Percentiles rank a stretch among this genome's conserved stretches.
Conservation (phyloP, 2,113 vertebrate genomes). For the Otolemur garnettii region DNA sequence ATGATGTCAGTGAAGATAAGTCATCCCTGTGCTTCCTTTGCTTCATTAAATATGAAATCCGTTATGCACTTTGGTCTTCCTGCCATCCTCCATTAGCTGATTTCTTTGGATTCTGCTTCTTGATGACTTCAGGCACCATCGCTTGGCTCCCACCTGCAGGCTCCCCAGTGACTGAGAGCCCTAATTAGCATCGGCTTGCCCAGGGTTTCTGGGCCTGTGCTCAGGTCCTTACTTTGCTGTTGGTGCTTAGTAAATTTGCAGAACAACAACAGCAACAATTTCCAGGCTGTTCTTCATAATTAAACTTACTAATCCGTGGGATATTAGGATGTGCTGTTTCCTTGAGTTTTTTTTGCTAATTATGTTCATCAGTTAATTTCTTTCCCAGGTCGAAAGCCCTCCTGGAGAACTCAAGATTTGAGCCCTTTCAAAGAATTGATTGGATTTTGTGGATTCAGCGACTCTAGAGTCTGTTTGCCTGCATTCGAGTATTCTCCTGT, state of each 20-base stretch:
- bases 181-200: not conserved
- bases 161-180: not conserved
- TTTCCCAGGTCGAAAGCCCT: not conserved
- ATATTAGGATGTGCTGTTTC: not conserved
- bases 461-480: not conserved
- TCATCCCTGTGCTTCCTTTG: conserved; percentile 26
- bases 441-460: not conserved
- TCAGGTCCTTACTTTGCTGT: not conserved
- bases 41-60: conserved; percentile 68
- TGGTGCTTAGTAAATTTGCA: not conserved
- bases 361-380: conserved; percentile 19
- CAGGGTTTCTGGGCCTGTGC: not conserved
- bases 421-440: conserved; percentile 28
- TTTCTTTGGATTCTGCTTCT: not conserved
- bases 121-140: not conserved
- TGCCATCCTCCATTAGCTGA: not conserved
- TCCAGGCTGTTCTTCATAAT: conserved; percentile 20
- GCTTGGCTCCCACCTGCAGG: not conserved
- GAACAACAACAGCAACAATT: not conserved
- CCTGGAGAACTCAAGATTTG: not conserved
- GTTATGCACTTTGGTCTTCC: not conserved
- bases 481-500: not conserved
- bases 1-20: not conserved
- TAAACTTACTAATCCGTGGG: not conserved
- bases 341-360: conserved; percentile 2